Evolutionary conservation across 2,888 invertebrate genomes (phyloP), one percentile per base, ranked within the genome.

Genomic region (Fissipunctia ypsillon): DNA sequence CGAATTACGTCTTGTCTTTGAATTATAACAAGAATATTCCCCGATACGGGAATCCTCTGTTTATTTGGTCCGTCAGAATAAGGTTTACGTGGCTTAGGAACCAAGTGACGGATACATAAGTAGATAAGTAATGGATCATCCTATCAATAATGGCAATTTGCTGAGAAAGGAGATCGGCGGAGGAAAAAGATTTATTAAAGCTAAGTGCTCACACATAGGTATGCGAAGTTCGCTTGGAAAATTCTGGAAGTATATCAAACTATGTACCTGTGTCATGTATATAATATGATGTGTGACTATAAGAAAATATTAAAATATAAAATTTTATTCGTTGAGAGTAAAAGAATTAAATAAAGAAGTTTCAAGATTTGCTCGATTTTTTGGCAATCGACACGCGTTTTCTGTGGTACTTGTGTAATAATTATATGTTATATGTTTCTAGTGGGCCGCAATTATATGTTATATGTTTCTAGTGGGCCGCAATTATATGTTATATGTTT

Each of bases 41-140:
- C 1, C 7, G 43, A 63, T 57, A 61, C 50, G 19, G 22, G 43
- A 50, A 59, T 12, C 5, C 9, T 45, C 3, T 66, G 45, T 66
- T 66, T 66, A 61, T 61, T 66, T 60, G 1, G 14, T 16, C 35
- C 5, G 14, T 19, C 19, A 10, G 41, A 59, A 59, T 63, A 64
- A 72, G 50, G 22, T 52, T 59, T n/a, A 52, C 25, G 38, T n/a
- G 35, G 31, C 65, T 54, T 73, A 59, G 54, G 14, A 19, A 65
- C 19, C 59, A 65, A 73, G 60, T 43, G 73, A 72, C 9, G 19
- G n/a, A 28, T 6, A 48, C 50, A 45, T 64, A 72, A 65, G 31
- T 25, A 41, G 45, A 64, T 70, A 52, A 57, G 63, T 70, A 69
- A 69, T 28, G 56, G 70, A 78, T 70, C 16, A 78, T 64, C 38